Evolutionary conservation across 2,797 vertebrate genomes (phyloP).

Genomic region (Myotis findleyi): DNA sequence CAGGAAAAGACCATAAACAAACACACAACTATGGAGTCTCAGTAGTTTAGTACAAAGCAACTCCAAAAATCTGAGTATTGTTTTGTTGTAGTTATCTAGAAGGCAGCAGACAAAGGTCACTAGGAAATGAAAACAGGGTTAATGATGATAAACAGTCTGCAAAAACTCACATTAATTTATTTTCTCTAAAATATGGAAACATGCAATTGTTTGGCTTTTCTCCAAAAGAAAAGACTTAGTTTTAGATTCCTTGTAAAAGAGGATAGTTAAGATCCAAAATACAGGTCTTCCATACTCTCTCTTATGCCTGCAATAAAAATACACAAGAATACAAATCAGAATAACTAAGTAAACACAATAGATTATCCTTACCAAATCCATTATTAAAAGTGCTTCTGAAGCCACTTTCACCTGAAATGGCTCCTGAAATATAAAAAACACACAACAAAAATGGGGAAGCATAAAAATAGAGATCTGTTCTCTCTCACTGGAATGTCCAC

Average conservation of each 20-base stretch:
- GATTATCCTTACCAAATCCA: slow-evolving; percentile 95
- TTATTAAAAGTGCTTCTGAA: slow-evolving; percentile 95
- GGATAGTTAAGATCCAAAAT: slow-evolving; percentile 77
- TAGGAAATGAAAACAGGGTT: slow-evolving; percentile 59
- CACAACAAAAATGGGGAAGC: slow-evolving; percentile 8
- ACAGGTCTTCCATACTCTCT: slow-evolving; percentile 77
- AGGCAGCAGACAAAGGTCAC: slow-evolving; percentile 61
- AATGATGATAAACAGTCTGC: slow-evolving; percentile 72
- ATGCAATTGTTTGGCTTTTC: slow-evolving; percentile 79
- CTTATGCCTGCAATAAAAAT: slow-evolving; percentile 78
- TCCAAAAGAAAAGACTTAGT: slow-evolving; percentile 77
- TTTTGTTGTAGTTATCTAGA: slow-evolving; percentile 17
- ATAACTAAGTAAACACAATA: slow-evolving; percentile 42
- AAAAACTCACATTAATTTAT: slow-evolving; percentile 81
- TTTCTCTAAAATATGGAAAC: slow-evolving; percentile 79
- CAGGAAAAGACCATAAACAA: background rate
- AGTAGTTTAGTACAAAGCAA: background rate
- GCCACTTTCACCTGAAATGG: slow-evolving; percentile 96
- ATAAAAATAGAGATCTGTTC: slow-evolving; percentile 68
- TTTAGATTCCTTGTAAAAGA: slow-evolving; percentile 78
- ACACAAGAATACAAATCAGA: slow-evolving; percentile 65
- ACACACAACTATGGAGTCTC: slow-evolving; percentile 17
- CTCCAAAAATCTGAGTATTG: background rate
- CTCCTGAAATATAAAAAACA: slow-evolving; percentile 88
- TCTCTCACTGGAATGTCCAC: background rate